Conservation (phyloP, 1,140 invertebrate species). For the Asobara japonica region DNA sequence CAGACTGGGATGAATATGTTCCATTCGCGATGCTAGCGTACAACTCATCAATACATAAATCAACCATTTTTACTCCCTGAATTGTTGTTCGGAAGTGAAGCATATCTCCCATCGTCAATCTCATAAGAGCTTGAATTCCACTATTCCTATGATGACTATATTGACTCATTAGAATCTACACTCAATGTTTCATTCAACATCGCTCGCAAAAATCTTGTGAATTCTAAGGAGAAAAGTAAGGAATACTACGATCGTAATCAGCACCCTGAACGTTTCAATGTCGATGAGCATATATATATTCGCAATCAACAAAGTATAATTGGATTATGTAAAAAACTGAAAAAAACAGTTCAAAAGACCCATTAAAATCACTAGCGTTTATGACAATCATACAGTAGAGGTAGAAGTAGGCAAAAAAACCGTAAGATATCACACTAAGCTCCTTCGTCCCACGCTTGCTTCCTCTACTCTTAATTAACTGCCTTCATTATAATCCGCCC, state of each 20-base stretch:
- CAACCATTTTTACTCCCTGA: constrained; percentile 59
- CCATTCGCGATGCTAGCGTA: constrained; percentile 59
- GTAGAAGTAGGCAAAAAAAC: constrained; percentile 32
- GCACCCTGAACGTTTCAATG: too few species aligned
- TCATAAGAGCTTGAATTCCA: too few species aligned
- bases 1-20: constrained; percentile 61
- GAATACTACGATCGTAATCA: too few species aligned
- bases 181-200: too few species aligned
- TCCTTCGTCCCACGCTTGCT: background rate
- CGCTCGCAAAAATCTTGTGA: too few species aligned
- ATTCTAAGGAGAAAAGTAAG: too few species aligned
- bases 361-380: too few species aligned
- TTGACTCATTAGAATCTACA: too few species aligned
- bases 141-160: too few species aligned
- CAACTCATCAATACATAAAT: constrained; percentile 59
- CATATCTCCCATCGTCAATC: constrained; percentile 45
- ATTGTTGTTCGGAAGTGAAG: too few species aligned
- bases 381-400: too few species aligned
- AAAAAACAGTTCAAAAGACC: constrained; percentile 28
- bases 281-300: too few species aligned
- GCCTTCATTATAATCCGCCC: background rate
- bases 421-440: constrained; percentile 37
- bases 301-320: background rate
- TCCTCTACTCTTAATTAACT: background rate
- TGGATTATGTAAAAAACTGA: background rate